A percentile compares a stretch with the other conserved stretches of the same genome.
Evolutionary conservation across 2,113 vertebrate species (phyloP).

Genomic region (Rafetus swinhoei): DNA sequence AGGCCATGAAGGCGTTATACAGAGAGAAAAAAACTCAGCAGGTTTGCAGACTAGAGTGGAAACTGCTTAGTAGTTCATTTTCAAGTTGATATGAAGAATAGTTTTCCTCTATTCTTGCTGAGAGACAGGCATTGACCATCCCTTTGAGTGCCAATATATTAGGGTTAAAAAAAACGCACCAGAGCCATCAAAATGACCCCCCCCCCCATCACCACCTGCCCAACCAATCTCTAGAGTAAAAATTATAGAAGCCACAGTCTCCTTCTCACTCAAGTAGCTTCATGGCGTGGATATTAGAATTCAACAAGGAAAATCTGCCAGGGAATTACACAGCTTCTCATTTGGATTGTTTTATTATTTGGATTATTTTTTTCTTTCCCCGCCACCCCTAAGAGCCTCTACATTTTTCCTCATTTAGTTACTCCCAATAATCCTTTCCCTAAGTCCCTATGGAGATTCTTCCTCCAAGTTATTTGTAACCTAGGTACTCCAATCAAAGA

Average conservation of each 20-base stretch:
- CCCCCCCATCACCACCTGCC: background rate
- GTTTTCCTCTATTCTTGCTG: background rate
- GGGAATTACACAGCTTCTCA: background rate
- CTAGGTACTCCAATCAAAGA: background rate
- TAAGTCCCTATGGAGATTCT: background rate
- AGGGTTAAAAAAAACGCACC: background rate
- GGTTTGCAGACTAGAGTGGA: background rate
- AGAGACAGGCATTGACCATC: background rate
- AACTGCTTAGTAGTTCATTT: constrained; percentile 17
- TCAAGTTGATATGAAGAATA: background rate
- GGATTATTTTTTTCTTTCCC: background rate
- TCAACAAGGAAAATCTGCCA: background rate
- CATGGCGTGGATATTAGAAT: background rate
- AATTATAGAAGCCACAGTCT: background rate
- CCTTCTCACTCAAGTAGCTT: background rate
- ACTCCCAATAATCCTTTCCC: background rate
- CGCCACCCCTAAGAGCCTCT: background rate
- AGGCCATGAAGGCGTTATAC: background rate
- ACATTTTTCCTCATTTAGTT: background rate
- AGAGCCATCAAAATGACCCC: fast-evolving
- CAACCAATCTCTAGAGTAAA: fast-evolving
- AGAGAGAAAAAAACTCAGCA: background rate
- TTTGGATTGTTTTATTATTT: background rate
- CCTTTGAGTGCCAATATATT: background rate
- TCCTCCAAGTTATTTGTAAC: background rate